Base-by-base conservation (phyloP, 2,113 vertebrate genomes). In the Anseranas semipalmata region DNA sequence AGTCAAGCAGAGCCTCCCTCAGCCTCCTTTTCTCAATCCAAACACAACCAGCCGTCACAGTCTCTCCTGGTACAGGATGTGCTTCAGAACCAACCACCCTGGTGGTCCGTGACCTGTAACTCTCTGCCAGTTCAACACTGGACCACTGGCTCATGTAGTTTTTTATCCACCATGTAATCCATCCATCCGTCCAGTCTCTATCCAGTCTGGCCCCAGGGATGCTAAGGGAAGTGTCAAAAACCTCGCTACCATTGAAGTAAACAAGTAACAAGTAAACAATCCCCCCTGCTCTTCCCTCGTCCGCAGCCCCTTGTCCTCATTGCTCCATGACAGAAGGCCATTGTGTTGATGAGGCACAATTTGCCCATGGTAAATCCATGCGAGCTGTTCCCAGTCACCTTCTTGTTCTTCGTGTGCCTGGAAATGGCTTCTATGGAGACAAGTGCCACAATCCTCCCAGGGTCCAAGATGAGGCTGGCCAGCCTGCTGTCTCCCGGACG, bases 1-100 rank as follows among this genome's bases (percentile, higher is more conserved):
- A 56, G n/a, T 28, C 37, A 78, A 1, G 0, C 37, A 16, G 12
- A 78, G 7, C 28, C 59, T 56, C 19, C 50, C 17, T 76, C 45
- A 83, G 28, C 39, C 4, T 56, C 46, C 39, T 37, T 12, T 28
- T 48, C 66, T 85, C 55, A 63, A 32, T 22, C 4, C 2, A 48
- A 53, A 59, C 45, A 43, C 10, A 43, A 27, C 2, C 8, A 87
- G 37, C 9, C 48, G 33, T 84, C 0, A 2, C 25, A 84, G 73
- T 12, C 19, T 33, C 14, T 70, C 19, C 20, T 39, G 13, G 2
- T 66, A 65, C 0, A 7, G 3, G 6, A 30, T 0, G 1, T 12
- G 12, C 37, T 84, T n/a, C 73, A 67, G 52, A 48, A 7, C 3
- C 33, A 85, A 30, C 4, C 13, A 46, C 15, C 41, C 35, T 3